These are phyloP conservation scores for Pyrocephalus nanus DNA, from an alignment of 2,797 vertebrate genomes.

Conservation along the genomic window DNA sequence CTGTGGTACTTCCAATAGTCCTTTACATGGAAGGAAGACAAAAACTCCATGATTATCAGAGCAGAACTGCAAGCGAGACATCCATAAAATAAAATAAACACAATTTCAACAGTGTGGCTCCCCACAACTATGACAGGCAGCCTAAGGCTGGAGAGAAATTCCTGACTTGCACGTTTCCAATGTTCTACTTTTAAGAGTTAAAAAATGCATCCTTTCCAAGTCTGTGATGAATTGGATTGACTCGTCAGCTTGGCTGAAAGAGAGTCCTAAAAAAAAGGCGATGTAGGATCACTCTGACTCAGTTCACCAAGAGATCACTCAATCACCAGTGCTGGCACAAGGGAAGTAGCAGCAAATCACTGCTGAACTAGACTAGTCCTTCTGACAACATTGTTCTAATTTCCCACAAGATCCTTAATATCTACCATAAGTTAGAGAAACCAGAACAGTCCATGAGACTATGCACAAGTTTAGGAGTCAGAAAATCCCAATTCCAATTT, in stretches of 20 bases:
- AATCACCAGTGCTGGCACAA: not conserved
- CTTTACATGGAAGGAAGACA: slow-evolving; percentile 59
- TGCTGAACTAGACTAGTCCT: not conserved
- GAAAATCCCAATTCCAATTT: not conserved
- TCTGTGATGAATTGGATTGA: not conserved
- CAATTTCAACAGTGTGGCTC: not conserved
- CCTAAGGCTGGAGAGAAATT: not conserved
- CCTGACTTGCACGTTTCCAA: not conserved
- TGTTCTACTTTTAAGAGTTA: not conserved
- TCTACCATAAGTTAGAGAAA: not conserved
- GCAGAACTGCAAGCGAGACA: not conserved
- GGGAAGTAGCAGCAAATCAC: not conserved
- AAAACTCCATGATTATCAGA: not conserved
- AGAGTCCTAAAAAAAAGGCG: not conserved
- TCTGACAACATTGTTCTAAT: not conserved
- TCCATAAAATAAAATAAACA: not conserved
- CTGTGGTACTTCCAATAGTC: slow-evolving; percentile 75
- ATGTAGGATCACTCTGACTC: not conserved
- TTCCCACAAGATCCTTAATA: not conserved
- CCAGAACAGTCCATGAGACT: not conserved
- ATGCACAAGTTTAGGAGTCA: not conserved
- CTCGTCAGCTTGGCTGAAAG: not conserved
- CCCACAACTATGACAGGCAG: not conserved
- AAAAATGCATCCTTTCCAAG: not conserved
- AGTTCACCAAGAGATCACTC: not conserved